Conservation (phyloP, 2,888 invertebrate species). For the Drosophila kokeensis region DNA sequence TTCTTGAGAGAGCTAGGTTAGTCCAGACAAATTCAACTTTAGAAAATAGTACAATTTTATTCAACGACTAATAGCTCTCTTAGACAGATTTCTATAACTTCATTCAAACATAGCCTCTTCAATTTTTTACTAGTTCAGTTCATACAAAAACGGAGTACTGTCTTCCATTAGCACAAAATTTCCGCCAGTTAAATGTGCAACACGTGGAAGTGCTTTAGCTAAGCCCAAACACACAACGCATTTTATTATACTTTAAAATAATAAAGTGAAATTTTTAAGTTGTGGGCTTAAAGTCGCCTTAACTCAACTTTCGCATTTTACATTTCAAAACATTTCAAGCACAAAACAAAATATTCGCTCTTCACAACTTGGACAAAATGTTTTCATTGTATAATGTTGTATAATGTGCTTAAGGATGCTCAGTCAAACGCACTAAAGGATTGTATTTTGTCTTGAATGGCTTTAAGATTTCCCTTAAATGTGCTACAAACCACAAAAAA, state of each 20-base stretch:
- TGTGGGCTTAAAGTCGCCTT: not conserved
- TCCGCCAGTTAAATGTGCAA: slow-evolving; percentile 12
- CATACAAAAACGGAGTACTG: not conserved
- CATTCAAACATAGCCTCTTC: not conserved
- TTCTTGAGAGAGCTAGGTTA: not conserved
- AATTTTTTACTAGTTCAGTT: not conserved
- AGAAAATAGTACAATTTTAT: not conserved
- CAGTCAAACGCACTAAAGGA: not conserved
- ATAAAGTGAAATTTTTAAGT: slow-evolving; percentile 13
- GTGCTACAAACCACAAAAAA: not conserved
- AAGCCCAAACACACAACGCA: slow-evolving; percentile 29
- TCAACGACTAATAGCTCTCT: not conserved
- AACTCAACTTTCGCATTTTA: not conserved
- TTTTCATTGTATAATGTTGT: slow-evolving; percentile 61
- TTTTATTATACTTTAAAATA: slow-evolving; percentile 42
- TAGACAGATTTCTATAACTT: not conserved
- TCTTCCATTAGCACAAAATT: slow-evolving; percentile 12
- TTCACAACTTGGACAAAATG: slow-evolving; percentile 20
- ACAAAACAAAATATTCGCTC: slow-evolving; percentile 17
- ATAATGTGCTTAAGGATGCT: slow-evolving; percentile 8
- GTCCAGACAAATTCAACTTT: not conserved
- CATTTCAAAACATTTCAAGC: slow-evolving; percentile 1
- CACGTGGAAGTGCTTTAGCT: slow-evolving; percentile 32
- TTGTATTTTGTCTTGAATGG: not conserved
- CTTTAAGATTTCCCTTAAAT: not conserved